Evolutionary conservation across 2,797 vertebrate genomes (phyloP), one percentile per base, ranked within the genome.

Genomic region (Margarornis squamiger): DNA sequence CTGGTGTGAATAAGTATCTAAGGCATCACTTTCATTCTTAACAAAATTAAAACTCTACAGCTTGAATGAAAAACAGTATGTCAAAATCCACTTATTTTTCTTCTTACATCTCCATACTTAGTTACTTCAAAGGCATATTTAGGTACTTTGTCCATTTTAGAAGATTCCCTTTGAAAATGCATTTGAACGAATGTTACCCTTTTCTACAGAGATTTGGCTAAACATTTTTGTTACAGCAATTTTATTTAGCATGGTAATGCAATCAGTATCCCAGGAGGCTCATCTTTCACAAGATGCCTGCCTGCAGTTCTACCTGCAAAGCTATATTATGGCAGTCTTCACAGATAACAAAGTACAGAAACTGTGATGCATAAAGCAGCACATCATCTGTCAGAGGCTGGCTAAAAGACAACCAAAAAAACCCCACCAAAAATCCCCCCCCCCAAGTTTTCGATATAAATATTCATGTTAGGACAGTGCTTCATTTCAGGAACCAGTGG

Each of bases 401-500:
- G 34, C 45, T 17, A 19, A 61, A 88, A 51, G 46, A 14, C 17
- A 32, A 39, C 11, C 7, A 18, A 51, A 61, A 65, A 65, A 54
- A 1, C 12, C 10, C 26, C 46, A 51, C 19, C 14, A 48, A 79
- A 90, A 75, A 12, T 15, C 3, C 11, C 17, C 8, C 3, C 29
- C 14, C 4, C 24, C 18, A 29, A 48, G 1, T 74, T 74, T 90
- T 74, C 71, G 70, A 26, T 13, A 67, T 84, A 88, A 93, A 91
- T 63, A 87, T 84, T 83, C 63, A 63, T 34, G 67, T 70, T 63
- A 70, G 32, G 59, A 70, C 62, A 77, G 36, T 15, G n/a, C 68
- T 96, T 97, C 95, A 89, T 95, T 93, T 88, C 89, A 90, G 96
- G 91, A 98, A 72, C 55, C 81, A 74, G 32, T 95, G 86, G 88